Conservation (phyloP, 2,888 invertebrate genomes). For the Chouioia cunea region DNA sequence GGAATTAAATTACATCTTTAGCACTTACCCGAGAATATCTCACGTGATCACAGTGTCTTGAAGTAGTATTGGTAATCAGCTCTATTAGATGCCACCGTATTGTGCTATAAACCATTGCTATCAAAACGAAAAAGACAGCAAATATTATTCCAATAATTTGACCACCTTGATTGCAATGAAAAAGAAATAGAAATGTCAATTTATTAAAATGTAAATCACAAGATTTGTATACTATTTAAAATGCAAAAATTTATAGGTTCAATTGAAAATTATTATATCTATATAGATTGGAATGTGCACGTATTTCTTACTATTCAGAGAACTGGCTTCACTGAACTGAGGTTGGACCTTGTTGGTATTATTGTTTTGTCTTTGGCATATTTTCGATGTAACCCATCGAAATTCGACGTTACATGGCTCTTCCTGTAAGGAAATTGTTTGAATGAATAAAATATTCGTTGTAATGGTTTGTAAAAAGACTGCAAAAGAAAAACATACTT, state of each 20-base stretch:
- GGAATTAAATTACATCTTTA: slow-evolving; percentile 3
- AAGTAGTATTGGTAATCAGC: slow-evolving; percentile 24
- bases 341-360: not conserved
- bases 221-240: too few species aligned
- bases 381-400: slow-evolving; percentile 53
- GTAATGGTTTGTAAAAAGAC: not conserved
- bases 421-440: slow-evolving; percentile 48
- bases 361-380: slow-evolving; percentile 12
- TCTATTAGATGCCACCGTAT: slow-evolving; percentile 27
- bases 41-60: slow-evolving; percentile 38
- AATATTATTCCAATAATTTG: slow-evolving; percentile 18
- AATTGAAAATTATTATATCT: not conserved
- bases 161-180: slow-evolving; percentile 15
- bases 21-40: slow-evolving; percentile 44
- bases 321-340: not conserved
- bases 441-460: not conserved
- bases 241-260: too few species aligned
- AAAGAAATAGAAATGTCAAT: too few species aligned
- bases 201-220: too few species aligned
- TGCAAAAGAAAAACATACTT: slow-evolving; percentile 10
- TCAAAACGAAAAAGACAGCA: slow-evolving; percentile 6
- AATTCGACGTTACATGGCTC: slow-evolving; percentile 52
- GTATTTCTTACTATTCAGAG: slow-evolving; percentile 28
- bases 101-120: slow-evolving; percentile 16
- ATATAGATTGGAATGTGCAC: not conserved